Base-by-base conservation (phyloP, 2,888 invertebrate genomes). In the Caenorhabditis afra region DNA sequence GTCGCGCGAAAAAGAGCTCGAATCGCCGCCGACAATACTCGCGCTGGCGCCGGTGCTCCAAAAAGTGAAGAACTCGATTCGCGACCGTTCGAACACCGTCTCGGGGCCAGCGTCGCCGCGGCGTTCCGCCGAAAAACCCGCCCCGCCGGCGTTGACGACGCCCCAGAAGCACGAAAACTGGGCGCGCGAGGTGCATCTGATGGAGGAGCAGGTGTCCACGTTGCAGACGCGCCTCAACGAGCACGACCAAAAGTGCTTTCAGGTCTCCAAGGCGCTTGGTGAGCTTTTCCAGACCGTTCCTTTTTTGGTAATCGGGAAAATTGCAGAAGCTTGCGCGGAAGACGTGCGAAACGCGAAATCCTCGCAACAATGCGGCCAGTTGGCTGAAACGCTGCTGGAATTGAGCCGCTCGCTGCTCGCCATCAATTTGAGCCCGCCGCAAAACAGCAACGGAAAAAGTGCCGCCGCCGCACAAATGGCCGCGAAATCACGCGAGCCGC, bases 211-310 rank as follows among this genome's bases (percentile, higher is more conserved):
- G 29, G 83, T 88, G 2, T 83, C 89, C 8, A 81, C 83, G 7
- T 82, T 91, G 1, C 89, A 91, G 74, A 90, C 90, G 7, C 86
- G 90, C 35, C 76, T 91, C 2, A 89, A 90, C 78, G 91, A 91
- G 20, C 64, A 74, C n/a, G 87, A 87, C 55, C 58, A 84, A 20
- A 22, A 81, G 50, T 82, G 82, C 22, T 73, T 77, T 8, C 71
- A 79, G 41, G 75, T 78, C 0, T 71, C 78, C 0, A 78, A 71
- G 55, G 59, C 73, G 14, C 37, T 78, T 0, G 68, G 76, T 76
- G 14, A 11, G 50, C 29, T 76, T 10, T n/a, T n/a, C n/a, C n/a
- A n/a, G n/a, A n/a, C n/a, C n/a, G n/a, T n/a, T n/a, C n/a, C n/a
- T n/a, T n/a, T n/a, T n/a, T n/a, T n/a, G n/a, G n/a, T n/a, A n/a